These are phyloP conservation scores for Neuroterus valhalla DNA, from an alignment of 1,140 invertebrate genomes.

Conservation along the genomic window DNA sequence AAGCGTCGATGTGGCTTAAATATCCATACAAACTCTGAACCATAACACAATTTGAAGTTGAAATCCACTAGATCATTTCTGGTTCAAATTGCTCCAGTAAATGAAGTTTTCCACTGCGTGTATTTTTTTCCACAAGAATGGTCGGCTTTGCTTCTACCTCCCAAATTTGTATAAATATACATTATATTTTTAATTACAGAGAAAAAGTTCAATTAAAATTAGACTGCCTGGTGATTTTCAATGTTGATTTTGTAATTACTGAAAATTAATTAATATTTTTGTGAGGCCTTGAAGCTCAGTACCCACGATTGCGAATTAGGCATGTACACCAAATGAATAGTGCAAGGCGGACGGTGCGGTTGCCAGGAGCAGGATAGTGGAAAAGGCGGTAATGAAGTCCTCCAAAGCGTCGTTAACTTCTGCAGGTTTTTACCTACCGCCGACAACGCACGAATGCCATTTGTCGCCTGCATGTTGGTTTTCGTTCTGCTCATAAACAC, in stretches of 20 bases:
- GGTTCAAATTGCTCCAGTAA: too few species aligned
- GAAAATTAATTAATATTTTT: slow-evolving; percentile 45
- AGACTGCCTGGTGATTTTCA: slow-evolving; percentile 39
- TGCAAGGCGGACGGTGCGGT: slow-evolving; percentile 42
- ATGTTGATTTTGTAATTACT: slow-evolving; percentile 35
- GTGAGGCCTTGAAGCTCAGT: slow-evolving; percentile 40
- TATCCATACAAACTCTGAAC: too few species aligned
- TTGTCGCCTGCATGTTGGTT: slow-evolving; percentile 30
- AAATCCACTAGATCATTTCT: too few species aligned
- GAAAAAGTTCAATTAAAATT: slow-evolving; percentile 40
- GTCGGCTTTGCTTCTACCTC: slow-evolving; percentile 33
- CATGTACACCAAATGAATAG: slow-evolving; percentile 48
- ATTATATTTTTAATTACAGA: slow-evolving; percentile 44
- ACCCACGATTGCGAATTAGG: slow-evolving; percentile 42
- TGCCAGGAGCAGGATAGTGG: slow-evolving; percentile 45
- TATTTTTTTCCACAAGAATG: too few species aligned
- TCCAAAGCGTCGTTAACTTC: slow-evolving; percentile 50
- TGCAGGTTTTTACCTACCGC: slow-evolving; percentile 40
- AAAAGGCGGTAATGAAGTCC: slow-evolving; percentile 49
- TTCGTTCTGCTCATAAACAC: too few species aligned
- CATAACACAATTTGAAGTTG: too few species aligned
- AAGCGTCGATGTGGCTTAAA: too few species aligned
- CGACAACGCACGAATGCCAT: slow-evolving; percentile 35
- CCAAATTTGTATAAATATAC: slow-evolving; percentile 43
- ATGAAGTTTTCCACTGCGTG: too few species aligned